A percentile compares a stretch with the other conserved stretches of the same genome.
Conservation (phyloP, 1,140 invertebrate species). For the Arion vulgaris region DNA sequence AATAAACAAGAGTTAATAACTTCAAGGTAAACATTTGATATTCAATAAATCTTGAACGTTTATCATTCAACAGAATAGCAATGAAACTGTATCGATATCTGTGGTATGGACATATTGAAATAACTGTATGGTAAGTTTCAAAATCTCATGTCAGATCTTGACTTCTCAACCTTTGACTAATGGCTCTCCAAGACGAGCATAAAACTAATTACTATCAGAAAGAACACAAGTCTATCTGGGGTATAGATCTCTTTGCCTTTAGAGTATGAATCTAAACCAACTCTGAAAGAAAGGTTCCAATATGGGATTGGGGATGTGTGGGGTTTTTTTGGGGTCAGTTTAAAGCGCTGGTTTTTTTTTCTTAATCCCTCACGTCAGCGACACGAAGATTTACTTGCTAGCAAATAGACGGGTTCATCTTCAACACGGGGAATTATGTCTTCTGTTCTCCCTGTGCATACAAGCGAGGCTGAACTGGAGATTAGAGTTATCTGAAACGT, state of each 20-base stretch:
- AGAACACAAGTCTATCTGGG: slow-evolving; percentile 1
- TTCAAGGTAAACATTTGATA: too few species aligned
- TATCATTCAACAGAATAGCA: too few species aligned
- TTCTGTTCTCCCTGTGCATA: neutral
- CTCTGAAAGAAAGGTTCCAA: neutral
- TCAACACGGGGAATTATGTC: neutral
- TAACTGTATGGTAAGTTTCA: neutral
- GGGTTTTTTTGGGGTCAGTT: neutral
- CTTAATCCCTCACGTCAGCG: slow-evolving; percentile 22
- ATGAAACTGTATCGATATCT: too few species aligned
- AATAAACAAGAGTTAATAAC: too few species aligned
- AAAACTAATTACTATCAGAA: neutral
- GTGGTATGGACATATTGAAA: neutral
- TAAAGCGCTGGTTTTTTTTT: neutral
- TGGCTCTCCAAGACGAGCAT: neutral
- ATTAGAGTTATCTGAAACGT: neutral
- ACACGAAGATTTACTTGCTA: slow-evolving; percentile 1
- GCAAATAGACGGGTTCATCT: slow-evolving; percentile 17
- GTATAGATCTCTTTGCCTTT: neutral
- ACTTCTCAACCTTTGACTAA: neutral
- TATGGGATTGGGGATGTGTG: neutral
- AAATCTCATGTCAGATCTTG: neutral
- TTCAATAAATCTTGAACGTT: too few species aligned
- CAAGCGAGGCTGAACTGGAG: neutral
- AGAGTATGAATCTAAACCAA: neutral